phyloP scores from a whole-genome alignment of 1,140 invertebrate species.

The Meloidogyne hapla region DNA sequence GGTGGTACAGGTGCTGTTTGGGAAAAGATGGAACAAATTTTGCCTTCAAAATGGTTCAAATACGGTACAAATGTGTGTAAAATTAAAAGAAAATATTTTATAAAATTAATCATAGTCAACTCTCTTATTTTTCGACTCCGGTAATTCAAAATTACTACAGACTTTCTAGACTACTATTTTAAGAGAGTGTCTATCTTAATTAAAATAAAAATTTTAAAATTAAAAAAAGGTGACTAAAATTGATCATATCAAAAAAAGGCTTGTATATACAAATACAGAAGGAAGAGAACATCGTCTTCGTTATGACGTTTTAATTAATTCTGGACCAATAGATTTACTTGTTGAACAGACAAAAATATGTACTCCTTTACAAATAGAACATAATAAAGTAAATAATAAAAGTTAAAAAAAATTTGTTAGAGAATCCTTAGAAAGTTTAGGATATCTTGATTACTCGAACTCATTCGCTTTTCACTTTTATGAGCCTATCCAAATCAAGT shows the following conservation, averaged over 20 bases:
- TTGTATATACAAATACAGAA: constrained; percentile 39
- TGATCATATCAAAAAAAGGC: constrained; percentile 50
- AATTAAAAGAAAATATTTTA: too few relatives aligned
- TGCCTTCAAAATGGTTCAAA: constrained; percentile 59
- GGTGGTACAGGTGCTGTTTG: constrained; percentile 64
- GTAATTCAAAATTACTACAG: too few relatives aligned
- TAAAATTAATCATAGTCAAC: too few relatives aligned
- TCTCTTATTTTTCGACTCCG: too few relatives aligned
- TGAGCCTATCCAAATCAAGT: too few relatives aligned
- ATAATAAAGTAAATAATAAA: constrained; percentile 52
- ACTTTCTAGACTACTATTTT: neutral
- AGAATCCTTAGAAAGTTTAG: neutral
- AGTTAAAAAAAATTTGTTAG: neutral
- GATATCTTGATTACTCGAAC: too few relatives aligned
- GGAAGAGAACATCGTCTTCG: constrained; percentile 34
- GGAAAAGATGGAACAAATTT: constrained; percentile 56
- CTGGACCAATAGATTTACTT: constrained; percentile 59
- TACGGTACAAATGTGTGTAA: constrained; percentile 51
- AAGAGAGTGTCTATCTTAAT: neutral
- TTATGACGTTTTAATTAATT: constrained; percentile 60
- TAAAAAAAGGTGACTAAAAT: constrained; percentile 47
- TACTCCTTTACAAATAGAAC: constrained; percentile 46
- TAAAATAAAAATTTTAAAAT: neutral
- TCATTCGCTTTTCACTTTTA: too few relatives aligned
- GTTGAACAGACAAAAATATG: constrained; percentile 58